Conservation (phyloP, 2,113 vertebrate genomes). For the Pristiophorus japonicus region DNA sequence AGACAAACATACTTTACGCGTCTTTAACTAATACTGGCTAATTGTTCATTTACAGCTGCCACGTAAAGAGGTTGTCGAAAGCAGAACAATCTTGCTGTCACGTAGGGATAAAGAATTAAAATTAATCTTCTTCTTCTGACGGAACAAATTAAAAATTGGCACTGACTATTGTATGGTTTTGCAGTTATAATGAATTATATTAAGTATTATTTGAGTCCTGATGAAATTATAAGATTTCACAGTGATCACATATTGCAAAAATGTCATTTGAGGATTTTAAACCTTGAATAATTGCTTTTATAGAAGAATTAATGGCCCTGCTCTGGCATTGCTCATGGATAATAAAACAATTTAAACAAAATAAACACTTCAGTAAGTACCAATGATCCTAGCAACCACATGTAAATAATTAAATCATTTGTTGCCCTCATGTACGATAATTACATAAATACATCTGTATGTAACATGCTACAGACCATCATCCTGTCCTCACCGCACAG, state of each 20-base stretch:
- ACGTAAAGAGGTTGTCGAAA: neutral
- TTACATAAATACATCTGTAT: neutral
- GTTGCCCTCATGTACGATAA: neutral
- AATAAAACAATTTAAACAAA: neutral
- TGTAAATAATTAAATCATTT: neutral
- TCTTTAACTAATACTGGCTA: neutral
- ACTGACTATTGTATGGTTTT: neutral
- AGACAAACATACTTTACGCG: neutral
- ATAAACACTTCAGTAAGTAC: neutral
- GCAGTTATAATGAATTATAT: neutral
- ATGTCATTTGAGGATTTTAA: neutral
- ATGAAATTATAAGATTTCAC: neutral
- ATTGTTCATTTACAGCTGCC: neutral
- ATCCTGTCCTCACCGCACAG: too few species aligned
- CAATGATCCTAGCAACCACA: neutral
- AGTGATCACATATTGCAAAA: neutral
- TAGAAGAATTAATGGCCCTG: neutral
- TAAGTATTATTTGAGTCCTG: neutral
- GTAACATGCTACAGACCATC: too few species aligned
- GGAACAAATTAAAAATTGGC: neutral
- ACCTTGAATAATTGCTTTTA: neutral
- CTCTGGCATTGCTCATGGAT: neutral
- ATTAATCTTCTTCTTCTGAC: neutral
- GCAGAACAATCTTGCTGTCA: neutral
- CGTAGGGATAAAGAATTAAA: neutral